Percentiles rank a stretch among this genome's conserved stretches.
Evolutionary conservation across 2,888 invertebrate genomes (phyloP).

Genomic region (Trisateles emortualis): DNA sequence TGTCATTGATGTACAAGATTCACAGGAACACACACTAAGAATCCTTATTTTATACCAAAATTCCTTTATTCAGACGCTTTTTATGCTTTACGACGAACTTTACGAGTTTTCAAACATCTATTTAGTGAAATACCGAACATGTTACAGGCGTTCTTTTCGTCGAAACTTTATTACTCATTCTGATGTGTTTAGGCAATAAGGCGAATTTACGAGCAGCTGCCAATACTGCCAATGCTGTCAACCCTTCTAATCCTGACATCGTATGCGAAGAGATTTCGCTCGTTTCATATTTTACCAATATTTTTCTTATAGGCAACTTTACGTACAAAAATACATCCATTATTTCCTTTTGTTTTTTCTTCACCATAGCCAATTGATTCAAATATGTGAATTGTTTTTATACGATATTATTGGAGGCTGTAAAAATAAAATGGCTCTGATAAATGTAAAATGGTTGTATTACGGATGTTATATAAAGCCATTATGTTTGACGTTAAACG

Average conservation of each 20-base stretch:
- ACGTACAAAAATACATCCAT: slow-evolving; percentile 25
- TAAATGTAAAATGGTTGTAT: slow-evolving; percentile 16
- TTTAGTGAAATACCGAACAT: slow-evolving; percentile 30
- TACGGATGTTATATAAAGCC: neutral
- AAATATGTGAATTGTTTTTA: slow-evolving; percentile 12
- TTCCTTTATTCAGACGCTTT: slow-evolving; percentile 6
- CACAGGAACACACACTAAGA: neutral
- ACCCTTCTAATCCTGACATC: slow-evolving; percentile 43
- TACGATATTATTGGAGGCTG: slow-evolving; percentile 9
- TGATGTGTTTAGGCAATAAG: slow-evolving; percentile 62
- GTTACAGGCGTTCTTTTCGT: slow-evolving; percentile 27
- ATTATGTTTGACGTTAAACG: neutral
- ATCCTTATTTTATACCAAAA: slow-evolving; percentile 7
- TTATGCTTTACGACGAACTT: slow-evolving; percentile 11
- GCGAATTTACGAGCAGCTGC: slow-evolving; percentile 62
- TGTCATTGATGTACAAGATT: neutral
- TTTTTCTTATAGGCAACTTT: slow-evolving; percentile 31
- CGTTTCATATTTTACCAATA: slow-evolving; percentile 31
- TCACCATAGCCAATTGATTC: slow-evolving; percentile 15
- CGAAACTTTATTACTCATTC: slow-evolving; percentile 41
- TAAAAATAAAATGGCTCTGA: slow-evolving; percentile 24
- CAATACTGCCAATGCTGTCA: slow-evolving; percentile 65
- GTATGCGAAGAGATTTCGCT: slow-evolving; percentile 26
- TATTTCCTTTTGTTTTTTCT: slow-evolving; percentile 22
- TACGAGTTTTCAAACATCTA: slow-evolving; percentile 29